These are phyloP conservation scores for Lytechinus variegatus DNA, from an alignment of 35 echinoderm and acorn worm genomes.

Conservation along the genomic window DNA sequence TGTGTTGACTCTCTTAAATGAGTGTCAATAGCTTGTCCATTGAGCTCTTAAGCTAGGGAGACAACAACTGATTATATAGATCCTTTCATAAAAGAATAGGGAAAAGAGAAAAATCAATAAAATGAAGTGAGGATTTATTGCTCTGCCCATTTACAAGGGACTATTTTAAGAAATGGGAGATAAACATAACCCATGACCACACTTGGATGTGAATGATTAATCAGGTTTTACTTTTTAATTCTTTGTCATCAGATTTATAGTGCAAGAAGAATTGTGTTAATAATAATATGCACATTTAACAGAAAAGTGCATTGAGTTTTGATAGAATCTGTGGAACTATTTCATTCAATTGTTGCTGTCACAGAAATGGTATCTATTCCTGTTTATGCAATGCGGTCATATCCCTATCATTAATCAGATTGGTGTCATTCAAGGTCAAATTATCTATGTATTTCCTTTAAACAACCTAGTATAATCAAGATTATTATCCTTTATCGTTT, in stretches of 20 bases:
- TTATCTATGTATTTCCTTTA: background rate
- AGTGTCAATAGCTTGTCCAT: constrained; percentile 23
- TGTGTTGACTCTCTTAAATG: background rate
- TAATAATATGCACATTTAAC: no score
- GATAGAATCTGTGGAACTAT: background rate
- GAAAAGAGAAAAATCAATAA: background rate
- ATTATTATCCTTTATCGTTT: background rate
- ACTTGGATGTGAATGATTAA: background rate
- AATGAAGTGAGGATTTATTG: background rate
- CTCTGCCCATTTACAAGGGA: background rate
- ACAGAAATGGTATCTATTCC: background rate
- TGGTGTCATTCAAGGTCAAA: background rate
- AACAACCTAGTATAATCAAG: background rate
- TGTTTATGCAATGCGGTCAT: background rate
- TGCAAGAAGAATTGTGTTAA: no score
- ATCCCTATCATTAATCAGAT: background rate
- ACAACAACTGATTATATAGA: background rate
- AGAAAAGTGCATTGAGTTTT: no score
- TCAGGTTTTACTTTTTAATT: background rate
- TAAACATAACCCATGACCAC: background rate
- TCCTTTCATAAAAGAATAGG: background rate
- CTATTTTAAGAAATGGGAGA: background rate
- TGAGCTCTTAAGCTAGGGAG: background rate
- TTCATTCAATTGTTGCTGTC: background rate
- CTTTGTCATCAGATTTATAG: background rate